phyloP scores from a whole-genome alignment of 2,113 vertebrate genomes.

The Egretta garzetta region DNA sequence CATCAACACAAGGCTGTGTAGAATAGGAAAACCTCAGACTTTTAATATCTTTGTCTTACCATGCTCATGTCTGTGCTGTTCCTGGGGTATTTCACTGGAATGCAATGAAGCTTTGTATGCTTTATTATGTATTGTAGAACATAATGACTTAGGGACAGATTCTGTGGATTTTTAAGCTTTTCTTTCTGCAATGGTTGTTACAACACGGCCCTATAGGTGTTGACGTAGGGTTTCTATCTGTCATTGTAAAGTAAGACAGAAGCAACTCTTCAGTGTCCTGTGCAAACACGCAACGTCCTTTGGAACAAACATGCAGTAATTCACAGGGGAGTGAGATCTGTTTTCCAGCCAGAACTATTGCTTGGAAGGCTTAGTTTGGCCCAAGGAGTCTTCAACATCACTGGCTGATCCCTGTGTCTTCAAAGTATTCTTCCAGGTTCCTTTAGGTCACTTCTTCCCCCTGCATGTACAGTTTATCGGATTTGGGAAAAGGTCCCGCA shows the following conservation, averaged over 20 bases:
- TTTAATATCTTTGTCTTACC: background rate
- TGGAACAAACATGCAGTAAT: background rate
- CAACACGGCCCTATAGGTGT: background rate
- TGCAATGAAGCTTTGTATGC: background rate
- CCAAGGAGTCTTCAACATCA: background rate
- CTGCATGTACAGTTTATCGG: background rate
- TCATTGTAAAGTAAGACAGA: background rate
- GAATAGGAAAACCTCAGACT: background rate
- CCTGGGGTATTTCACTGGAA: background rate
- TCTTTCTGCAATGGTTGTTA: background rate
- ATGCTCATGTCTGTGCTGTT: background rate
- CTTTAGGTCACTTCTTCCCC: background rate
- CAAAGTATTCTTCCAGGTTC: background rate
- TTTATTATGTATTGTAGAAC: background rate
- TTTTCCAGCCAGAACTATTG: background rate
- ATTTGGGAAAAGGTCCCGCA: background rate
- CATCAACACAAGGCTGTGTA: background rate
- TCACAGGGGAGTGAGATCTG: background rate
- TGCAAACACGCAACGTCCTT: background rate
- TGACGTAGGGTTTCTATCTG: background rate
- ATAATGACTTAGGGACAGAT: background rate
- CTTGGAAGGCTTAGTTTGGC: background rate
- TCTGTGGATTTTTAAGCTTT: background rate
- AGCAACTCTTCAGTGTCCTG: background rate
- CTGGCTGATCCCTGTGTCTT: background rate